Evolutionary conservation across 2,888 invertebrate species (phyloP).

Genomic region (Cheilosia vernalis): DNA sequence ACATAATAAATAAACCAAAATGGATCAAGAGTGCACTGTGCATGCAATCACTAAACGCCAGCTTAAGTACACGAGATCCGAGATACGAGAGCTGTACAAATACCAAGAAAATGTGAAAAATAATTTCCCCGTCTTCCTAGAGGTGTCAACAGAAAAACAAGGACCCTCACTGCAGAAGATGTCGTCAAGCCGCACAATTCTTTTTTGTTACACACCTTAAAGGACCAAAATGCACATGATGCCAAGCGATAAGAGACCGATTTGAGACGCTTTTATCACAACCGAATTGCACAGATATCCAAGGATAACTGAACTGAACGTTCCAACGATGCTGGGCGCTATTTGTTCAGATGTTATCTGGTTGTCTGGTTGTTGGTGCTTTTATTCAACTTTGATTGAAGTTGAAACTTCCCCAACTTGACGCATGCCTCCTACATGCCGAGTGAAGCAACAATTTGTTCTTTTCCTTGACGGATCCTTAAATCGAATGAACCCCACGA

Average conservation of each 20-base stretch:
- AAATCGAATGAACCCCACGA: conserved; percentile 67
- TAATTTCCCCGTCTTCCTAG: conserved; percentile 19
- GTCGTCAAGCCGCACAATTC: conserved; percentile 36
- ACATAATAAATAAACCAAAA: conserved; percentile 66
- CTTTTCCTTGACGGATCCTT: conserved; percentile 52
- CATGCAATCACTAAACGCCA: conserved; percentile 56
- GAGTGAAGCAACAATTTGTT: conserved; percentile 72
- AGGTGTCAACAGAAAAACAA: conserved; percentile 3
- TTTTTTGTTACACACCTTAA: background rate
- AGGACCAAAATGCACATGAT: conserved; percentile 6
- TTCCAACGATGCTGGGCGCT: conserved; percentile 35
- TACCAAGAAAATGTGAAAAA: background rate
- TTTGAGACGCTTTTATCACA: conserved; percentile 3
- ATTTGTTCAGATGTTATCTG: background rate
- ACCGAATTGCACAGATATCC: conserved; percentile 35
- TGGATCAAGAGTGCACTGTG: conserved; percentile 48
- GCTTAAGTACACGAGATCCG: conserved; percentile 34
- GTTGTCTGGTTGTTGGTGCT: background rate
- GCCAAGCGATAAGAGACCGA: background rate
- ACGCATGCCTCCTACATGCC: conserved; percentile 57
- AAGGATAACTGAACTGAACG: conserved; percentile 55
- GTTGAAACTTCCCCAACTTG: conserved; percentile 47
- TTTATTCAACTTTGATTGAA: conserved; percentile 46
- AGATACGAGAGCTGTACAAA: conserved; percentile 45
- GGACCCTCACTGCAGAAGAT: conserved; percentile 38